phyloP scores from a whole-genome alignment of 2,888 invertebrate genomes.

The Tanypteryx hageni region DNA sequence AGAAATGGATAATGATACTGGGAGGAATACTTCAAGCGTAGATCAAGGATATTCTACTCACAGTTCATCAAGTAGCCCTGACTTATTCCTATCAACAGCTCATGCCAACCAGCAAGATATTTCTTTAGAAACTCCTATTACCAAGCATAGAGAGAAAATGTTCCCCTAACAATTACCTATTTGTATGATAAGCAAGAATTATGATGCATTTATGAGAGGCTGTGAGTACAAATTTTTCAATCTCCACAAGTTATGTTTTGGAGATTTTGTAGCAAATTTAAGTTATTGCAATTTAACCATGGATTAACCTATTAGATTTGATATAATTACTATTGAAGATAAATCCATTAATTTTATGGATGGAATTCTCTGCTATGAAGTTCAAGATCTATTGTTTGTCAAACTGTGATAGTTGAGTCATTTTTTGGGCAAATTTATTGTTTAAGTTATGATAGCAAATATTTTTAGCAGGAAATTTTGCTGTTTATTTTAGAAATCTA shows the following conservation, averaged over 20 bases:
- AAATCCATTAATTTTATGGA: no score
- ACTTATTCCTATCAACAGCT: neutral
- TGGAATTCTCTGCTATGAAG: no score
- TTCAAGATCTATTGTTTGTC: neutral
- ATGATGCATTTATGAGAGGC: neutral
- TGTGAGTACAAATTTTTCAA: neutral
- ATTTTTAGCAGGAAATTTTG: neutral
- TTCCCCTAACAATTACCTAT: neutral
- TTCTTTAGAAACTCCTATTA: neutral
- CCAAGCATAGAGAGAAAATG: neutral
- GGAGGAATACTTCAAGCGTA: constrained; percentile 27
- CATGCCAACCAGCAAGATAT: neutral
- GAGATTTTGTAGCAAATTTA: neutral
- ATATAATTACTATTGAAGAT: no score
- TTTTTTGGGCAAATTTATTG: neutral
- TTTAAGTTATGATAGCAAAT: no score
- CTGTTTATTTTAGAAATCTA: neutral
- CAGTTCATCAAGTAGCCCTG: constrained; percentile 29
- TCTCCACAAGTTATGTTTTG: neutral
- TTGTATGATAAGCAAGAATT: neutral
- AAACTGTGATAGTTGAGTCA: neutral
- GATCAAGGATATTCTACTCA: constrained; percentile 34
- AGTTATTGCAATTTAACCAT: no score
- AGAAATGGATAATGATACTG: neutral
- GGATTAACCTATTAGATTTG: no score